These are phyloP conservation scores for Anabas testudineus DNA, from an alignment of 2,797 vertebrate genomes.

Conservation along the genomic window DNA sequence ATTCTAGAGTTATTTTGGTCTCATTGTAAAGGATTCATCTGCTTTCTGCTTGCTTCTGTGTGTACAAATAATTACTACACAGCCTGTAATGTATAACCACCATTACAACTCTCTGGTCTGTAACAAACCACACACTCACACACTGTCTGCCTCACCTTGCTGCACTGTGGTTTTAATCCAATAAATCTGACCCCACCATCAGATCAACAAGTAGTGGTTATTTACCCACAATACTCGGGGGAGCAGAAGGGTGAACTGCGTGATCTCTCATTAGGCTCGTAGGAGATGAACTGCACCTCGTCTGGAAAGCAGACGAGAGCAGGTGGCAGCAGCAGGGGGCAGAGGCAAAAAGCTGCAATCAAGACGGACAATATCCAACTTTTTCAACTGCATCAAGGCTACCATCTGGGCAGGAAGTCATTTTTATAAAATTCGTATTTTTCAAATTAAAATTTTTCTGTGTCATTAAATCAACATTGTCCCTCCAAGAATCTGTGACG, in stretches of 20 bases:
- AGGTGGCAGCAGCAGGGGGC: too few relatives aligned
- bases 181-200: conserved; percentile 24
- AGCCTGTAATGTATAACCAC: conserved; percentile 31
- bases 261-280: background rate
- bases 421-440: too few relatives aligned
- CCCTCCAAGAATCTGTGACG: too few relatives aligned
- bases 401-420: too few relatives aligned
- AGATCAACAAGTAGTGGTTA: conserved; percentile 7
- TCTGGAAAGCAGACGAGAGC: too few relatives aligned
- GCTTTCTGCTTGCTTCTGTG: conserved; percentile 17
- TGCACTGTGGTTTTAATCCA: background rate
- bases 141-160: background rate
- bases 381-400: too few relatives aligned
- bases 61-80: conserved; percentile 44
- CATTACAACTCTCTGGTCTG: background rate
- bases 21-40: conserved; percentile 36
- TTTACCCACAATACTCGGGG: background rate
- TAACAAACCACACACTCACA: conserved; percentile 1
- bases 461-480: too few relatives aligned
- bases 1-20: conserved; percentile 34
- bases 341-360: too few relatives aligned
- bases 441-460: too few relatives aligned
- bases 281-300: too few relatives aligned
- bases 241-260: background rate
- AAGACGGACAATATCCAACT: too few relatives aligned